phyloP scores from a whole-genome alignment of 2,113 vertebrate genomes.

The Clarias batrachus region DNA sequence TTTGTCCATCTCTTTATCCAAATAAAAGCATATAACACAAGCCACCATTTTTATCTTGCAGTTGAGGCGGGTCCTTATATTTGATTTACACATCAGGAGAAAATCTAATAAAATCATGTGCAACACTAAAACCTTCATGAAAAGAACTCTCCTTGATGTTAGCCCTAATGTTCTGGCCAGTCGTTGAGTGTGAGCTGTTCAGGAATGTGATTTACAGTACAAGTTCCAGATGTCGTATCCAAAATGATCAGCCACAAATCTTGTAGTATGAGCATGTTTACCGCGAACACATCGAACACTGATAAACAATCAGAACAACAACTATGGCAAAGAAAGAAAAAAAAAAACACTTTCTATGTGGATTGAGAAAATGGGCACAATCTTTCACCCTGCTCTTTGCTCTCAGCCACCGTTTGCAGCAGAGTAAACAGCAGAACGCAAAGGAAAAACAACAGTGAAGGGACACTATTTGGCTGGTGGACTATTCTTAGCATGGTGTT shows the following conservation, averaged over 20 bases:
- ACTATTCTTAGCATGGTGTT: background rate
- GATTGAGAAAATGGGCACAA: background rate
- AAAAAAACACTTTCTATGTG: background rate
- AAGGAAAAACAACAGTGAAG: background rate
- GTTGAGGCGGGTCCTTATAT: background rate
- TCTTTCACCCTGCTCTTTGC: background rate
- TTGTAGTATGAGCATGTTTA: background rate
- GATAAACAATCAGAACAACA: background rate
- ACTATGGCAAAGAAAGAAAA: background rate
- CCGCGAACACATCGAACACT: background rate
- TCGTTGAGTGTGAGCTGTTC: background rate
- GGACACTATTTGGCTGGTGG: background rate
- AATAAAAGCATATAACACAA: background rate
- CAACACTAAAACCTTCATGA: background rate
- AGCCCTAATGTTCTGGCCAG: background rate
- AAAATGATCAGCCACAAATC: background rate
- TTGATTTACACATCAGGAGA: background rate
- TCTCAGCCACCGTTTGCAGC: background rate
- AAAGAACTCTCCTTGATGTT: background rate
- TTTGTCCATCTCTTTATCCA: background rate
- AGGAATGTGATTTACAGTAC: constrained; percentile 1
- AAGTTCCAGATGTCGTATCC: background rate
- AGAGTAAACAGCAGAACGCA: background rate
- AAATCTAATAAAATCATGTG: background rate
- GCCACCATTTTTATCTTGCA: background rate